Base-by-base conservation (phyloP, 2,113 vertebrate genomes). In the Bostrychus sinensis region DNA sequence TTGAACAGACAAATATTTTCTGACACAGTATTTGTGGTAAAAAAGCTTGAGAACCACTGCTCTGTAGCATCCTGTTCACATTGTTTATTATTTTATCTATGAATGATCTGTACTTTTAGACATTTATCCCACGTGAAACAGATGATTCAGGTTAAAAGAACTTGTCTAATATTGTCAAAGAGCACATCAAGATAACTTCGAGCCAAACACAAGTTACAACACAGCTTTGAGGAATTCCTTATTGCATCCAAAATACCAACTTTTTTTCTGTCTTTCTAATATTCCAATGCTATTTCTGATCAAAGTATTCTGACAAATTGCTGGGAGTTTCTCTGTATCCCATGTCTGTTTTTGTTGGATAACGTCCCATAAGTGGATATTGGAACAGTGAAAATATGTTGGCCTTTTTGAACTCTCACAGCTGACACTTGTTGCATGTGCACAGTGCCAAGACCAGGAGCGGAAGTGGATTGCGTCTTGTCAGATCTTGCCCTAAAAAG, bases 401-500 rank as follows among this genome's bases (percentile, higher is more conserved):
- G 61, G 46, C 63, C 64, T 72, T 58, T 71, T n/a, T 25, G 37
- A 45, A 28, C 65, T 38, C 23, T 22, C 20, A 23, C 45, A 48
- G 45, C 45, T 48, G 45, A 48, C 22, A 3, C 12, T 25, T 5
- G n/a, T n/a, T n/a, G 41, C 45, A 48, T 25, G 45, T 48, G 45
- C 22, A 5, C 22, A 12, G 22, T 34, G 32, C 32, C 32, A 6
- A 10, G 32, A 34, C 7, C 32, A 2, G 22, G 5, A 65, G 66
- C 36, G 62, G 62, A 86, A 77, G 54, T 51, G 28, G 46, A 39
- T 62, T 62, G 22, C 43, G 36, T 86, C 87, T 82, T 86, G 89
- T 89, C 68, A 70, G 72, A 83, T 89, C 86, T 83, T 86, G 87
- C 72, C 80, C 66, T 68, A 55, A 53, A 53, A 82, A 79, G 60